Evolutionary conservation across 2,888 invertebrate species (phyloP), one percentile per base, ranked within the genome.

Genomic region (Hymenopus coronatus): DNA sequence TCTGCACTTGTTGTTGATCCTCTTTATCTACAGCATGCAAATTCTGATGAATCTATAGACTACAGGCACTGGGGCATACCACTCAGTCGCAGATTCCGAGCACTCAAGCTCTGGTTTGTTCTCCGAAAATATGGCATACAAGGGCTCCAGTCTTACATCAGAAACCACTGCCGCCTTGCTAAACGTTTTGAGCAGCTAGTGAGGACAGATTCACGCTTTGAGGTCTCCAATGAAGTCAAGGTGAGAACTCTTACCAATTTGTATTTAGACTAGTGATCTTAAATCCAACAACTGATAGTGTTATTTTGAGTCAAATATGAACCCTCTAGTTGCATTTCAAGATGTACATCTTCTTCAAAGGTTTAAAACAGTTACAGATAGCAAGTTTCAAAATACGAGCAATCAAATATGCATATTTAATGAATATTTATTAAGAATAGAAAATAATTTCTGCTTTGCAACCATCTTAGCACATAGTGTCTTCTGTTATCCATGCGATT

Each of bases 101-200:
- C 98, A 0, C 93, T 98, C 20, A 98, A 98, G 92, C 93, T 98
- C 27, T 98, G 98, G 98, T 98, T 98, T 92, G 97, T 98, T 46
- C 94, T 96, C 90, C 94, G 98, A 85, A 95, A 96, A 90, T 98
- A 98, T 92, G 98, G 98, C 1, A 94, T 98, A 0, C 95, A 94
- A 46, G 97, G 97, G 0, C 93, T 98, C n/a, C 97, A 97, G 92
- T 94, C 95, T 54, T 97, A 98, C 92, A 97, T 98, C 88, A 94
- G 98, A 84, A 96, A 97, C 93, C 97, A 98, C 92, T 96, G 97
- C 90, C 94, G 94, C 33, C 93, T 98, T 90, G 97, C 97, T 0
- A 97, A 97, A 92, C 93, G 95, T 90, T 97, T 98, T 92, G 97
- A 96, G 92, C 93, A 93, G 81, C 93, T 96, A 82, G 96, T 97